A percentile compares a stretch with the other conserved stretches of the same genome.
phyloP scores from a whole-genome alignment of 2,888 invertebrate genomes.

The Tipula confusa region DNA sequence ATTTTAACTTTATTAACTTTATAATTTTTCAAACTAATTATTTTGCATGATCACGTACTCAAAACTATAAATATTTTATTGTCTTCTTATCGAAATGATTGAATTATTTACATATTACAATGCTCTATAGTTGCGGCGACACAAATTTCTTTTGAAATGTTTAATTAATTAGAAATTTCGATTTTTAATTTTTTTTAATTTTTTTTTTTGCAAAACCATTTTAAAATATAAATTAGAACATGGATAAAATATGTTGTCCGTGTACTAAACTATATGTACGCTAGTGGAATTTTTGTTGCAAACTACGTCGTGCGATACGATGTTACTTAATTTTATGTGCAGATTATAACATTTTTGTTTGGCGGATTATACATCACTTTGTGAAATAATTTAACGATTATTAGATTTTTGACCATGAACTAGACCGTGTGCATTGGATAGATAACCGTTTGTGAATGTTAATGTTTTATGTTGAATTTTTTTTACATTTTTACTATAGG shows the following conservation, averaged over 20 bases:
- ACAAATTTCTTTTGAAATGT: not conserved
- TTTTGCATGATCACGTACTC: not conserved
- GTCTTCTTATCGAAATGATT: not conserved
- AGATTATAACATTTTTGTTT: not conserved
- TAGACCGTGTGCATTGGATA: not conserved
- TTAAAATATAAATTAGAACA: not conserved
- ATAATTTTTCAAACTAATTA: not conserved
- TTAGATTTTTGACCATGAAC: not conserved
- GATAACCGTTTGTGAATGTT: not conserved
- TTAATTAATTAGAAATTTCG: slow-evolving; percentile 4
- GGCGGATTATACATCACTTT: not conserved
- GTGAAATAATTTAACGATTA: not conserved
- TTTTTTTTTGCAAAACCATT: not conserved
- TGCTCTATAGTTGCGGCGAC: not conserved
- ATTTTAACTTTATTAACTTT: not conserved
- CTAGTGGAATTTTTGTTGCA: not conserved
- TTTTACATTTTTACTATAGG: too few relatives aligned
- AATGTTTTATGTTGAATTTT: too few relatives aligned
- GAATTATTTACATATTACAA: not conserved
- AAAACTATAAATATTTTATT: not conserved
- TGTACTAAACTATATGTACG: not conserved
- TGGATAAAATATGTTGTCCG: not conserved
- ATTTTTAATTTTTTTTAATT: not conserved
- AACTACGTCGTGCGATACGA: not conserved
- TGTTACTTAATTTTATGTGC: not conserved